Percentiles rank a stretch among this genome's conserved stretches.
Evolutionary conservation across 2,888 invertebrate genomes (phyloP).

Genomic region (Polyploca ridens): DNA sequence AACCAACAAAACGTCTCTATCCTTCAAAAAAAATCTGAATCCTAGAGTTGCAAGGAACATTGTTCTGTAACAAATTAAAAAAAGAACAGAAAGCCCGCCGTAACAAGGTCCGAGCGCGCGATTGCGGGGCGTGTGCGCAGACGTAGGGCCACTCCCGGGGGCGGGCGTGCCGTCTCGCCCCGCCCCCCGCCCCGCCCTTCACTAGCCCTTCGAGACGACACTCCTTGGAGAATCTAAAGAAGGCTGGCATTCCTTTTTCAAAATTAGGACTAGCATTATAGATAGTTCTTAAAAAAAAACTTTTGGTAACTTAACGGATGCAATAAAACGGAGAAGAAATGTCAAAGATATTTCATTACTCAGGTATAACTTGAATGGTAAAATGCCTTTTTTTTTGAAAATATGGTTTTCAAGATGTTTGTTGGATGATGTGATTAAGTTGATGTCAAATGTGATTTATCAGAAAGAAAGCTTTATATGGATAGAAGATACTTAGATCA

Average conservation of each 20-base stretch:
- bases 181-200: slow-evolving; percentile 51
- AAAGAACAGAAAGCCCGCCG: slow-evolving; percentile 22
- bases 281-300: background rate
- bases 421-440: no score
- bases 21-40: no score
- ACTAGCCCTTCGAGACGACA: slow-evolving; percentile 41
- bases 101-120: slow-evolving; percentile 23
- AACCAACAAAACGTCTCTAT: no score
- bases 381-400: no score
- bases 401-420: no score
- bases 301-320: no score
- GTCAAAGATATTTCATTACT: no score
- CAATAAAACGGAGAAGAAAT: no score
- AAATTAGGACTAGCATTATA: background rate
- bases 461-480: no score
- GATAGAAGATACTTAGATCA: no score
- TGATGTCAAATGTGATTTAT: no score
- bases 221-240: slow-evolving; percentile 3
- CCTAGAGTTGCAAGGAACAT: background rate
- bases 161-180: slow-evolving; percentile 45
- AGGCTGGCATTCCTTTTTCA: slow-evolving; percentile 31
- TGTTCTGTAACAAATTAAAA: slow-evolving; percentile 14
- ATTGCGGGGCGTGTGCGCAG: slow-evolving; percentile 58
- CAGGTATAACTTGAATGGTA: no score
- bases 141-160: slow-evolving; percentile 60